Evolutionary conservation across 2,113 vertebrate species (phyloP), one percentile per base, ranked within the genome.

Genomic region (Varanus komodoensis): DNA sequence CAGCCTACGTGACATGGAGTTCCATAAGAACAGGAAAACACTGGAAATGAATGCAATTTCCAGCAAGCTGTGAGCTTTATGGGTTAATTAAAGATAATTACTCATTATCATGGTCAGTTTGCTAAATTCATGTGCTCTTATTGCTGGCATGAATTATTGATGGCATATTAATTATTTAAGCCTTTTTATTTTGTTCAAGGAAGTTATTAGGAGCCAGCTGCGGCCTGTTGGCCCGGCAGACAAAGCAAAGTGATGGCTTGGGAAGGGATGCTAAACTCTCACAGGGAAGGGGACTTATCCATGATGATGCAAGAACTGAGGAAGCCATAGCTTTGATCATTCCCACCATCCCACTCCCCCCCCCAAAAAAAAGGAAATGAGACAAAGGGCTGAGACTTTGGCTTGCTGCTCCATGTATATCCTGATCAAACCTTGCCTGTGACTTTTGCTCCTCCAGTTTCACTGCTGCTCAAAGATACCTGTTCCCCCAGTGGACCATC

Each of bases 141-240:
- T 83, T 92, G 89, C 87, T 89, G 92, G 71, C 15, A 11, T 96
- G 77, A 96, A 96, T 95, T 93, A 96, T 96, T 95, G 44, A 96
- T 87, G 73, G 64, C 73, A 19, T 81, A 90, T 95, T 92, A 90
- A 95, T 95, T 93, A 95, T 96, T 95, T 83, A 96, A 44, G 68
- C 77, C 34, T 14, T 64, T 25, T 27, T 15, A 89, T 92, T 86
- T 91, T 82, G 89, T 89, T 80, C 67, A 89, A n/a, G 94, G 89
- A 86, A 94, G 90, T 2, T 87, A 91, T 0, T 71, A 1, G 4
- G 91, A 92, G 64, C 12, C 90, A 38, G 19, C 54, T 81, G 79
- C 84, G 34, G 83, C 19, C 84, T 84, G 23, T 75, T 87, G 87
- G n/a, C 3, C 21, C 54, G 92, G 84, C 92, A 94, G 90, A 29